Conservation (phyloP, 2,797 vertebrate species). For the Platyrinchus mystaceus region DNA sequence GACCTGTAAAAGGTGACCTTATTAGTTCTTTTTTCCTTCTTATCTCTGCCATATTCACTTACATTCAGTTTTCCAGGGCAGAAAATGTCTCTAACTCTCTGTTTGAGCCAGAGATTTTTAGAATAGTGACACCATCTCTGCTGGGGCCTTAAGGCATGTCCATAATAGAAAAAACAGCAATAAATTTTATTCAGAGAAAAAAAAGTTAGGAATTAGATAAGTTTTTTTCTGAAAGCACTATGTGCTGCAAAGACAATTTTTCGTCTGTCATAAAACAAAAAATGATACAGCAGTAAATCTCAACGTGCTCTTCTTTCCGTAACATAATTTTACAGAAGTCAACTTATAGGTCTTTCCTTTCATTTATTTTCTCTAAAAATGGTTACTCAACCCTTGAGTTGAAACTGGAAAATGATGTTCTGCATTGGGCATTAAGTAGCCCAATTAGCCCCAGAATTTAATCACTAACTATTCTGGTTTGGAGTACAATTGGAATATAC, state of each 20-base stretch:
- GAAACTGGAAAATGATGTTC: not conserved
- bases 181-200: not conserved
- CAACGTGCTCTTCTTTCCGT: not conserved
- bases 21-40: not conserved
- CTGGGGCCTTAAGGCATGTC: not conserved
- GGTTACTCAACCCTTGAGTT: not conserved
- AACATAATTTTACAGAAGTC: not conserved
- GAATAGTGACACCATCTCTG: not conserved
- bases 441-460: not conserved
- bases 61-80: not conserved
- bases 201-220: not conserved
- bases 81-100: not conserved
- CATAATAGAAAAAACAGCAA: not conserved
- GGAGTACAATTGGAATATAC: not conserved
- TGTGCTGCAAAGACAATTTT: not conserved
- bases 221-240: not conserved
- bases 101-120: not conserved
- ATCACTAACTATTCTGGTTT: not conserved
- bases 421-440: not conserved
- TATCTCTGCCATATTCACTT: not conserved
- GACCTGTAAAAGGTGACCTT: not conserved
- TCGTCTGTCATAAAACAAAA: not conserved
- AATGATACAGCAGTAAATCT: not conserved
- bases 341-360: not conserved
- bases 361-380: not conserved